phyloP scores from a whole-genome alignment of 2,113 vertebrate species.

The Excalfactoria chinensis region DNA sequence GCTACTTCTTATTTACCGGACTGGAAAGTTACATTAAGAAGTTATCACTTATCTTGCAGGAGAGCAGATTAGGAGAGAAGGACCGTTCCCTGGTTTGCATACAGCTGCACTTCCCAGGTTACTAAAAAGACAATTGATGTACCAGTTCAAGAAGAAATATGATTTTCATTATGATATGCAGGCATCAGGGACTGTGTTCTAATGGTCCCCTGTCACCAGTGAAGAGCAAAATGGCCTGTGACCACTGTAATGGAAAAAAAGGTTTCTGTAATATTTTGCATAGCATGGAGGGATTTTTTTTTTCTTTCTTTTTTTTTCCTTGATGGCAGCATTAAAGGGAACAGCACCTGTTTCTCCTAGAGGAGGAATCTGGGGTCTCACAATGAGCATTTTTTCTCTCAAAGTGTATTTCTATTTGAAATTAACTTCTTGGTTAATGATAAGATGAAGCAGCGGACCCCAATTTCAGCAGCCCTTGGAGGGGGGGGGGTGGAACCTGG shows the following conservation, averaged over 20 bases:
- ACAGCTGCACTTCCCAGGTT: constrained; percentile 63
- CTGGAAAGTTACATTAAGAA: constrained; percentile 75
- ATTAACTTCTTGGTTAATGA: background rate
- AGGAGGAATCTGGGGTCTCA: background rate
- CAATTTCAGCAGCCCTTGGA: background rate
- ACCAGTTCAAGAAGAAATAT: constrained; percentile 68
- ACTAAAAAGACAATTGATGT: constrained; percentile 74
- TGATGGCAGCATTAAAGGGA: background rate
- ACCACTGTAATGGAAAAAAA: constrained; percentile 63
- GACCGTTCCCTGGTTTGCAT: constrained; percentile 67
- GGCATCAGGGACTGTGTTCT: constrained; percentile 52
- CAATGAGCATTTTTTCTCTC: background rate
- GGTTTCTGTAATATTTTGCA: constrained; percentile 36
- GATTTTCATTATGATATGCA: constrained; percentile 68
- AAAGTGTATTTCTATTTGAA: background rate
- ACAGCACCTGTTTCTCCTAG: background rate
- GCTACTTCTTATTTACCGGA: constrained; percentile 71
- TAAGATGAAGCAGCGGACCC: background rate
- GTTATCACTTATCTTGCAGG: constrained; percentile 72
- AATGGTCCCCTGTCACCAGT: constrained; percentile 46
- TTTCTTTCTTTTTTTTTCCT: background rate
- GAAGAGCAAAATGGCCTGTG: constrained; percentile 62
- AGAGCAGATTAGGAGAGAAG: constrained; percentile 71
- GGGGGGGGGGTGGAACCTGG: background rate
- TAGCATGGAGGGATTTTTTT: background rate